These are phyloP conservation scores for Kryptopterus vitreolus DNA, from an alignment of 2,797 vertebrate genomes.

Conservation along the genomic window DNA sequence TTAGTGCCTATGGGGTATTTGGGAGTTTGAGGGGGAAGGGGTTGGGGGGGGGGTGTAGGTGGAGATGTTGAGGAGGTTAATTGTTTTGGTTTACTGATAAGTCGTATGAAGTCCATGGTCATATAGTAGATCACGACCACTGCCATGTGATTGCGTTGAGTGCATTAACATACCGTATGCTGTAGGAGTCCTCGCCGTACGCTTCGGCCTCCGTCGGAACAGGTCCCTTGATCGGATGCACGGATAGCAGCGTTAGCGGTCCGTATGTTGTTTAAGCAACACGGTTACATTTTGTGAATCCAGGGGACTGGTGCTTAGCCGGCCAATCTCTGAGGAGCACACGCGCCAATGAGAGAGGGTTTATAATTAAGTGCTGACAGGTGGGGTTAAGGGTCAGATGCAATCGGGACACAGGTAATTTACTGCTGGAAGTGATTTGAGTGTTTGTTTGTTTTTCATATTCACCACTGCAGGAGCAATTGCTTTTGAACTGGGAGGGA, in stretches of 20 bases:
- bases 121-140: slow-evolving; percentile 25
- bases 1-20: too few relatives aligned
- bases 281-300: slow-evolving; percentile 36
- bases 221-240: slow-evolving; percentile 19
- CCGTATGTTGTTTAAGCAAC: slow-evolving; percentile 25
- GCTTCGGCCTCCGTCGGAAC: slow-evolving; percentile 17
- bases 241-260: slow-evolving; percentile 23
- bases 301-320: slow-evolving; percentile 37
- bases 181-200: slow-evolving; percentile 32
- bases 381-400: slow-evolving; percentile 59
- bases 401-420: slow-evolving; percentile 59
- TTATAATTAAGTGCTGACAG: slow-evolving; percentile 57
- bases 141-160: background rate
- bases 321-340: slow-evolving; percentile 40
- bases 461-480: slow-evolving; percentile 53
- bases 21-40: slow-evolving; percentile 27
- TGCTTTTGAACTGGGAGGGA: slow-evolving; percentile 42
- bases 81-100: slow-evolving; percentile 52
- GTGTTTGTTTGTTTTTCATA: slow-evolving; percentile 62
- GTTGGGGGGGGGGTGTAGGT: background rate
- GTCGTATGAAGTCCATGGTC: slow-evolving; percentile 36
- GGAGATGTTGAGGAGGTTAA: slow-evolving; percentile 50
- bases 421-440: slow-evolving; percentile 59
- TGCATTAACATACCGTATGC: background rate
- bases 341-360: slow-evolving; percentile 42